Evolutionary conservation across 2,113 vertebrate genomes (phyloP).

Genomic region (Phylloscopus trochiloides): DNA sequence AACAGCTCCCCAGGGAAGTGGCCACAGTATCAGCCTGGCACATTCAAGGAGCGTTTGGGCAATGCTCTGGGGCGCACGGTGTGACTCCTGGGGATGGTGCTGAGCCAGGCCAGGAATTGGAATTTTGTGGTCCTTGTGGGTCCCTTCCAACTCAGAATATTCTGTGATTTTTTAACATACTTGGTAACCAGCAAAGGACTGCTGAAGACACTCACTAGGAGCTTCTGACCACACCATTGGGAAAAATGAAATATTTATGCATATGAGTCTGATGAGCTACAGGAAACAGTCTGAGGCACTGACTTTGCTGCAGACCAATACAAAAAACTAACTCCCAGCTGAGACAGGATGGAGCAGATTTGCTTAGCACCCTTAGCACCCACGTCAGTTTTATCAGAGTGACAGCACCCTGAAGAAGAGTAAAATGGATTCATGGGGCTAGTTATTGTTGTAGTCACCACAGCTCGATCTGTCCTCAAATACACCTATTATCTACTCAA

Average conservation of each 20-base stretch:
- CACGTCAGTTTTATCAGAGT: neutral
- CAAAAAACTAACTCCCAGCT: neutral
- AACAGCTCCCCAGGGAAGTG: neutral
- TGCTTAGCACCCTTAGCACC: neutral
- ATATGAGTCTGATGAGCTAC: neutral
- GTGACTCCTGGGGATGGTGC: neutral
- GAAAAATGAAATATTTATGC: neutral
- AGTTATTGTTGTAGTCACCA: neutral
- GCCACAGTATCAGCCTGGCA: neutral
- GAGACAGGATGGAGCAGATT: neutral
- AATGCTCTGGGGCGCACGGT: neutral
- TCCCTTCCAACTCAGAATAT: neutral
- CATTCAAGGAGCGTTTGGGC: rapidly evolving
- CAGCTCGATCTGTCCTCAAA: neutral
- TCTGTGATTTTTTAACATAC: neutral
- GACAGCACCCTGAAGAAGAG: neutral
- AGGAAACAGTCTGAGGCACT: neutral
- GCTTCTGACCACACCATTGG: neutral
- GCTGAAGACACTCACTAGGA: neutral
- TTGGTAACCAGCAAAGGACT: neutral
- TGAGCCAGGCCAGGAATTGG: neutral
- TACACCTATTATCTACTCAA: neutral
- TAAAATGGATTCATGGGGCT: neutral
- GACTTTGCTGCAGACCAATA: neutral
- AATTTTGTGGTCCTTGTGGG: neutral